These are phyloP conservation scores for Diacarnus erythraeanus DNA, from an alignment of 37 sponge, comb jelly and placozoan genomes.

Conservation along the genomic window DNA sequence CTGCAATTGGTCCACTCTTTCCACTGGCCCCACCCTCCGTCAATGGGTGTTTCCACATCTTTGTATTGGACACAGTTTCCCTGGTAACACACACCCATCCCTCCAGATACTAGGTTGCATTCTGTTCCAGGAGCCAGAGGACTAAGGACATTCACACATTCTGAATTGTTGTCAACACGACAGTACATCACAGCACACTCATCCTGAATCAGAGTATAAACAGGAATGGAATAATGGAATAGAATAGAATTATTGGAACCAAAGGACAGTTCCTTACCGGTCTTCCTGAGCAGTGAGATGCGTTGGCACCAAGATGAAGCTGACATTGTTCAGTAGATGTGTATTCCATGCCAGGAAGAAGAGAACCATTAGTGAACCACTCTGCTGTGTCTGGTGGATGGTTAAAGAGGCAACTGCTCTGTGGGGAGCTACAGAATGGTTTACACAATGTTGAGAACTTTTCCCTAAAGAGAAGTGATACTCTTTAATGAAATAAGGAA, in stretches of 20 bases:
- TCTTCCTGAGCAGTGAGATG: constrained; percentile 29
- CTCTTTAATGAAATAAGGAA: no score
- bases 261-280: not conserved
- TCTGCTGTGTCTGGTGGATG: not conserved
- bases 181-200: constrained; percentile 51
- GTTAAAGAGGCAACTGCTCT: constrained; percentile 38
- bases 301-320: constrained; percentile 8
- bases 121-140: constrained; percentile 52
- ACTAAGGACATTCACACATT: constrained; percentile 8
- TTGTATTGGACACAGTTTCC: constrained; percentile 21
- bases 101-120: not conserved
- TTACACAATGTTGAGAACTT: no score
- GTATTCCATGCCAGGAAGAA: constrained; percentile 36
- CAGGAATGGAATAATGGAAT: not conserved
- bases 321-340: constrained; percentile 49
- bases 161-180: not conserved
- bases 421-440: constrained; percentile 13
- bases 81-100: constrained; percentile 45
- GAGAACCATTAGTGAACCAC: not conserved
- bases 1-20: constrained; percentile 49
- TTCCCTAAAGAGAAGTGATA: no score
- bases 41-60: not conserved
- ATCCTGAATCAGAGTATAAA: constrained; percentile 16
- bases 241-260: not conserved
- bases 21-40: constrained; percentile 75